phyloP scores from a whole-genome alignment of 2,888 invertebrate genomes.

The Scaptomyza caliginosa region DNA sequence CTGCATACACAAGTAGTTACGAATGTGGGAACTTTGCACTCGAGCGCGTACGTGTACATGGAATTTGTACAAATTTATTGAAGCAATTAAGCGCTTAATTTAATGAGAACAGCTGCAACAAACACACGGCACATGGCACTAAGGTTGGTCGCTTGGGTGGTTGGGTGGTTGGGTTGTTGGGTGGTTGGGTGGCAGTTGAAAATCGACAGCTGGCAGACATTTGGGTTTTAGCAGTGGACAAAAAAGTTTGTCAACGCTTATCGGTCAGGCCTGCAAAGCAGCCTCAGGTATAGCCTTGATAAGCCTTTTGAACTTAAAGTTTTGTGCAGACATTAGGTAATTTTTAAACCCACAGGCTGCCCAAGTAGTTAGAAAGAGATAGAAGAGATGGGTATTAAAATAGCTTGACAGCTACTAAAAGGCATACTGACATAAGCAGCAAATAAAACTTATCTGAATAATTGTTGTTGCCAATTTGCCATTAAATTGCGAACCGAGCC shows the following conservation, averaged over 20 bases:
- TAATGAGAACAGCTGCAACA: constrained; percentile 42
- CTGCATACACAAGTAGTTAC: constrained; percentile 7
- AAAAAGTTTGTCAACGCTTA: constrained; percentile 33
- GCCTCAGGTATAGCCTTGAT: constrained; percentile 25
- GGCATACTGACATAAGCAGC: constrained; percentile 38
- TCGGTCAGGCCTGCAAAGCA: constrained; percentile 6
- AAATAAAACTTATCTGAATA: constrained; percentile 64
- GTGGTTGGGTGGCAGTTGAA: background rate
- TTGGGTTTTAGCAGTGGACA: constrained; percentile 3
- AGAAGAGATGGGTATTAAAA: constrained; percentile 23
- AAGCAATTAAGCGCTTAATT: constrained; percentile 75
- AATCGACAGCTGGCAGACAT: constrained; percentile 24
- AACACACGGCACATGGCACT: background rate
- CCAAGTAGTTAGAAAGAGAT: no score
- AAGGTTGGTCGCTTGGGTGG: no score
- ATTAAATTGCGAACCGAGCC: no score
- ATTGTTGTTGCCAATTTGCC: constrained; percentile 50
- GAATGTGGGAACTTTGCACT: constrained; percentile 68
- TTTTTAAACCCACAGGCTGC: background rate
- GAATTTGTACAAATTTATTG: constrained; percentile 73
- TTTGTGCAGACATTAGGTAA: constrained; percentile 3
- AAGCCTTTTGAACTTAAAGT: constrained; percentile 23
- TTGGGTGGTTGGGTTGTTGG: background rate
- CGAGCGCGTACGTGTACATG: constrained; percentile 14
- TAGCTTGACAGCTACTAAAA: constrained; percentile 52